Evolutionary conservation across 2,113 vertebrate species (phyloP).

Genomic region (Ovibos moschatus): DNA sequence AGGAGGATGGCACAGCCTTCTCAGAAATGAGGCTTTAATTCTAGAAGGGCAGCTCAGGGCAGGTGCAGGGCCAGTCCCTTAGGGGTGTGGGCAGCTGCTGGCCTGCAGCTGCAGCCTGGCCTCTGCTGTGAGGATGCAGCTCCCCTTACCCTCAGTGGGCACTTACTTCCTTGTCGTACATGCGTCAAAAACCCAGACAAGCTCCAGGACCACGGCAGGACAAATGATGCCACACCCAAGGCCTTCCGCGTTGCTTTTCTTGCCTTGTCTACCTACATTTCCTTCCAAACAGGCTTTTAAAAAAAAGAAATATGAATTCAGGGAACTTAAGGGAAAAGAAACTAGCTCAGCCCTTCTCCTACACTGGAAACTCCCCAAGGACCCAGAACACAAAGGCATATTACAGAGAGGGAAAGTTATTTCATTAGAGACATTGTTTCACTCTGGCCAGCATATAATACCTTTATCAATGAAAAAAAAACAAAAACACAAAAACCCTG

Average conservation of each 20-base stretch:
- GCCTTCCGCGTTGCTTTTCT: background rate
- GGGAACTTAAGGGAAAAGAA: background rate
- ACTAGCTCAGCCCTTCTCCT: background rate
- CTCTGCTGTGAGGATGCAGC: background rate
- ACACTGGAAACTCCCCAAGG: background rate
- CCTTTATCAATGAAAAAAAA: background rate
- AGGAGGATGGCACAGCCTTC: too few species aligned
- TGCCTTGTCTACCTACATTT: background rate
- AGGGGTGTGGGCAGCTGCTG: background rate
- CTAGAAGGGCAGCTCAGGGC: accelerated
- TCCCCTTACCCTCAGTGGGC: accelerated
- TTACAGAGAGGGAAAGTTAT: background rate
- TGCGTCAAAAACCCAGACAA: background rate
- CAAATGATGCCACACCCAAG: too few species aligned
- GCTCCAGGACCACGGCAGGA: background rate
- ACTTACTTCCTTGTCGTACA: background rate
- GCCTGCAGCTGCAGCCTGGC: background rate
- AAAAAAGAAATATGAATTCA: background rate
- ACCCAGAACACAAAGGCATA: background rate
- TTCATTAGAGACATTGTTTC: background rate
- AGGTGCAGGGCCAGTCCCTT: background rate
- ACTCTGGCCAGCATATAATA: background rate
- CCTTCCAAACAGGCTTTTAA: background rate
- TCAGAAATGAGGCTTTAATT: background rate
- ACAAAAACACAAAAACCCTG: background rate